These are phyloP conservation scores for Oppia nitens DNA, from an alignment of 1,140 invertebrate genomes.

Conservation along the genomic window DNA sequence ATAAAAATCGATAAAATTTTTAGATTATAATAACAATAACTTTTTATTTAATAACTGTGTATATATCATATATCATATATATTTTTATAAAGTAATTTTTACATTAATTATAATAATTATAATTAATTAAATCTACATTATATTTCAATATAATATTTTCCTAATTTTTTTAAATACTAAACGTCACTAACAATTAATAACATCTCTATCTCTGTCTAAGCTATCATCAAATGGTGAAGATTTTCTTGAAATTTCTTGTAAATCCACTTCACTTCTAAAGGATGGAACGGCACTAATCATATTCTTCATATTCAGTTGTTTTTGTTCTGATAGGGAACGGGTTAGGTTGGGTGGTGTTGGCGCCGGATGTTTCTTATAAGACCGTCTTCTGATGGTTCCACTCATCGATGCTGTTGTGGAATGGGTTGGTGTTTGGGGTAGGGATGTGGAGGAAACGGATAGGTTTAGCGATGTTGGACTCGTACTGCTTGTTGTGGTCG, in stretches of 20 bases:
- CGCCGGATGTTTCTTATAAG: constrained; percentile 2
- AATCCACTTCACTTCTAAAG: constrained; percentile 11
- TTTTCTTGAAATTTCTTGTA: neutral
- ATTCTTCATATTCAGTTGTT: constrained; percentile 17
- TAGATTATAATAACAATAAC: no score
- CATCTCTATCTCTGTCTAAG: neutral
- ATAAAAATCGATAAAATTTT: no score
- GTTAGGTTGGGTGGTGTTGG: constrained; percentile 6
- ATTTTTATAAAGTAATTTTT: no score
- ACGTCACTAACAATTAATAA: neutral
- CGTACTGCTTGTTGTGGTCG: neutral
- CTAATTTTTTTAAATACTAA: neutral
- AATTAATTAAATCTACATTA: no score
- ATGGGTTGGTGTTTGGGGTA: constrained; percentile 5
- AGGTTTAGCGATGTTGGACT: neutral
- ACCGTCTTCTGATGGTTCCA: neutral
- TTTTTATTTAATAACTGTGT: no score
- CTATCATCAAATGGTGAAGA: neutral
- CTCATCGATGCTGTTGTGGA: neutral
- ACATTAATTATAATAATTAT: no score
- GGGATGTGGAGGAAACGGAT: neutral
- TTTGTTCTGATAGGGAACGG: constrained; percentile 16
- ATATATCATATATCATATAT: no score
- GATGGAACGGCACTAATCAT: constrained; percentile 9
- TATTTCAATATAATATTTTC: no score